phyloP scores from a whole-genome alignment of 2,797 vertebrate species.

The Staurois parvus region DNA sequence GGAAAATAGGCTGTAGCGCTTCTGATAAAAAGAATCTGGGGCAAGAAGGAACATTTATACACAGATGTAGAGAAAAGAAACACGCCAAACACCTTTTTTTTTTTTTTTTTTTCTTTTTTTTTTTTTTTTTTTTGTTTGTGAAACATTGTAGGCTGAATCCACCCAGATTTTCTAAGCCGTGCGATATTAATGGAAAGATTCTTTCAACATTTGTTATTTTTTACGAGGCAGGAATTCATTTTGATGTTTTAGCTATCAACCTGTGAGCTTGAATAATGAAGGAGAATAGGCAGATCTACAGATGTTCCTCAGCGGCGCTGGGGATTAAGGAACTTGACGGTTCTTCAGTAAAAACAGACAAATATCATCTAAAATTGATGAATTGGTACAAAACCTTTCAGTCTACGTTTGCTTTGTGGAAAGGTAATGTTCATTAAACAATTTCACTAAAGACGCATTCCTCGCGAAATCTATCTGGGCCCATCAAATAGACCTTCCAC shows the following conservation, averaged over 20 bases:
- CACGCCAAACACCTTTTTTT: neutral
- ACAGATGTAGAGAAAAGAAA: neutral
- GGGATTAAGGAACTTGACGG: slow-evolving; percentile 8
- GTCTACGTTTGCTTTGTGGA: too few species aligned
- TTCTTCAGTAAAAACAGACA: neutral
- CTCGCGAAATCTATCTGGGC: neutral
- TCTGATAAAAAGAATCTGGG: slow-evolving; percentile 50
- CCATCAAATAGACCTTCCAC: neutral
- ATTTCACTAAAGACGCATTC: neutral
- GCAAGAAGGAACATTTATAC: neutral
- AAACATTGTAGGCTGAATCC: neutral
- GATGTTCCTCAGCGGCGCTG: neutral
- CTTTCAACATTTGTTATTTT: slow-evolving; percentile 21
- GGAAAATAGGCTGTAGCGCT: slow-evolving; percentile 81
- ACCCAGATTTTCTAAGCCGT: slow-evolving; percentile 14
- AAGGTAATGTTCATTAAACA: too few species aligned
- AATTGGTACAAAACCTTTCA: neutral
- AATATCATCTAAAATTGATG: slow-evolving; percentile 17
- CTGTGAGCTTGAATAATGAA: slow-evolving; percentile 49
- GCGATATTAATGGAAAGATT: slow-evolving; percentile 32
- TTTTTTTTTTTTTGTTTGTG: neutral
- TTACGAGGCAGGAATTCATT: slow-evolving; percentile 35
- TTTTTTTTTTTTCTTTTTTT: neutral
- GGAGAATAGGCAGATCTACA: slow-evolving; percentile 7
- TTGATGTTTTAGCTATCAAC: slow-evolving; percentile 52